phyloP scores from a whole-genome alignment of 2,888 invertebrate genomes.

The Trisateles emortualis region DNA sequence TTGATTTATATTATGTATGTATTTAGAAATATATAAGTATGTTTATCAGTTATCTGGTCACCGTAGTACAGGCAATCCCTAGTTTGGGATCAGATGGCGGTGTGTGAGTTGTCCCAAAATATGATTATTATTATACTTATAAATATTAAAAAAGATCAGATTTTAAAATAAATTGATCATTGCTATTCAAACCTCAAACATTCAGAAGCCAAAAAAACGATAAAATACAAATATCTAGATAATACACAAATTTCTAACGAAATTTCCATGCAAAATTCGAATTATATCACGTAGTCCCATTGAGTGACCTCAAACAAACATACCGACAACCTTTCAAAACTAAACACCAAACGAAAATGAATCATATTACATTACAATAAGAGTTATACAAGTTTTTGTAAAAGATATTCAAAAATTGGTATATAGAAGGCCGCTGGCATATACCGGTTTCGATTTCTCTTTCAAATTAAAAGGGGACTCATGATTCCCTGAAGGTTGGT shows the following conservation, averaged over 20 bases:
- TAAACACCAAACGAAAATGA: background rate
- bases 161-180: background rate
- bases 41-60: no score
- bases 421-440: slow-evolving; percentile 36
- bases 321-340: slow-evolving; percentile 11
- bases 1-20: no score
- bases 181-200: background rate
- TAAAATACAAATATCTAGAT: slow-evolving; percentile 28
- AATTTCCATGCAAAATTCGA: slow-evolving; percentile 47
- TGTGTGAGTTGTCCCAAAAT: no score
- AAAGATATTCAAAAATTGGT: background rate
- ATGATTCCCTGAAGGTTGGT: slow-evolving; percentile 59
- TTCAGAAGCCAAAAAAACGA: slow-evolving; percentile 15
- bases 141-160: slow-evolving; percentile 5
- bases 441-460: slow-evolving; percentile 64
- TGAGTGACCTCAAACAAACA: slow-evolving; percentile 35
- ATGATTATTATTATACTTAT: no score
- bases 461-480: slow-evolving; percentile 69
- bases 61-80: no score
- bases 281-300: slow-evolving; percentile 47
- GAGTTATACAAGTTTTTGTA: background rate
- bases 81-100: no score
- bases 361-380: slow-evolving; percentile 7
- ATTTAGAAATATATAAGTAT: no score
- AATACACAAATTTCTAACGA: slow-evolving; percentile 25